A percentile compares a stretch with the other conserved stretches of the same genome.
Evolutionary conservation across 2,113 vertebrate genomes (phyloP).

Genomic region (Salvator merianae): DNA sequence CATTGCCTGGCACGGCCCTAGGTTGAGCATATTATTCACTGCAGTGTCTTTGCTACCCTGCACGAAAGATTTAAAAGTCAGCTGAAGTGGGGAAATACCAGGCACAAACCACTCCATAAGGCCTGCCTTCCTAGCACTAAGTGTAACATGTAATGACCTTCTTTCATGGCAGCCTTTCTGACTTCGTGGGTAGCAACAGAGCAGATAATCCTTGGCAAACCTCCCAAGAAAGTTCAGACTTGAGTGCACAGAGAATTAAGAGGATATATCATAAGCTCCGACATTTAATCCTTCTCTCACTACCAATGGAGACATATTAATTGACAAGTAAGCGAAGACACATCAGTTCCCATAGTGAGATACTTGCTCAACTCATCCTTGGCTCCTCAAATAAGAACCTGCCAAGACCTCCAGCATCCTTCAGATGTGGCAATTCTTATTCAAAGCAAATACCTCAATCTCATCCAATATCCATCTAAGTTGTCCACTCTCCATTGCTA

Average conservation of each 20-base stretch:
- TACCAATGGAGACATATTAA: slow-evolving; percentile 65
- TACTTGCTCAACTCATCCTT: slow-evolving; percentile 38
- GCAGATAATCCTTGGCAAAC: slow-evolving; percentile 38
- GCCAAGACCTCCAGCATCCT: slow-evolving; percentile 63
- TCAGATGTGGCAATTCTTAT: slow-evolving; percentile 73
- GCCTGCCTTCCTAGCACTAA: not conserved
- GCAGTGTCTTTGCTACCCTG: not conserved
- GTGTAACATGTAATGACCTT: not conserved
- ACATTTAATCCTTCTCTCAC: slow-evolving; percentile 48
- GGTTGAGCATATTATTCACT: not conserved
- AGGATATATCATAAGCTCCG: slow-evolving; percentile 57
- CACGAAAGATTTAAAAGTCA: not conserved
- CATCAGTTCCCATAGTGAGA: slow-evolving; percentile 66
- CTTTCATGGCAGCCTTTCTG: not conserved
- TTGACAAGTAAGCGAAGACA: slow-evolving; percentile 69
- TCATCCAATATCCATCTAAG: slow-evolving; percentile 76
- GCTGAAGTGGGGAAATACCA: not conserved
- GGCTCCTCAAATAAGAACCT: slow-evolving; percentile 62
- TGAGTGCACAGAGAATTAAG: slow-evolving; percentile 5
- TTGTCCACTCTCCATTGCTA: slow-evolving; percentile 75
- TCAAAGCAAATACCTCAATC: slow-evolving; percentile 76
- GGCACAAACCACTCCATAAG: too few relatives aligned
- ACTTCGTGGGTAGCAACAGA: not conserved
- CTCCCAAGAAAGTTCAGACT: slow-evolving; percentile 13
- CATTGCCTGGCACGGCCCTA: too few relatives aligned